A percentile compares a stretch with the other conserved stretches of the same genome.
Evolutionary conservation across 1,140 invertebrate genomes (phyloP).

Genomic region (Lepidotrigona ventralis): DNA sequence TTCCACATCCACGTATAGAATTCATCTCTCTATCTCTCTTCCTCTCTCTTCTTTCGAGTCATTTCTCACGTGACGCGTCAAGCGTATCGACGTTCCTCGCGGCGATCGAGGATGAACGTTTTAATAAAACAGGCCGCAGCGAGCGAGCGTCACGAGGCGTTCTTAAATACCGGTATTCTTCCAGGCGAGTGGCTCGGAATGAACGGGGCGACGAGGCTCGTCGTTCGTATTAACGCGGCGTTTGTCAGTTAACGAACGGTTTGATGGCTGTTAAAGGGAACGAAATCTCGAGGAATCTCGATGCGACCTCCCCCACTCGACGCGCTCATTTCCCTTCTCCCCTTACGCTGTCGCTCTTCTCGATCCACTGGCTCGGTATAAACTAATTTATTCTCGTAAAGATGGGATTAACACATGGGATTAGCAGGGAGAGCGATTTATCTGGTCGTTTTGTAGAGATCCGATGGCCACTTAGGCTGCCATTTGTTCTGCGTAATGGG

Average conservation of each 20-base stretch:
- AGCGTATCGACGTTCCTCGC: neutral
- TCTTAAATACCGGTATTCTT: conserved; percentile 45
- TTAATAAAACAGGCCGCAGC: conserved; percentile 34
- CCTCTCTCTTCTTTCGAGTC: neutral
- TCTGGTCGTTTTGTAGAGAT: conserved; percentile 17
- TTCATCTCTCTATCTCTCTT: no score
- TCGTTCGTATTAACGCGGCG: conserved; percentile 45
- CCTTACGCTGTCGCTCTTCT: neutral
- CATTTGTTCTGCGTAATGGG: conserved; percentile 9
- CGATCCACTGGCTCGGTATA: conserved; percentile 38
- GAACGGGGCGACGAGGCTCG: neutral
- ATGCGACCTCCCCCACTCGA: neutral
- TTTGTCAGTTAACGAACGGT: conserved; percentile 44
- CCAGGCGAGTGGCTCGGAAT: conserved; percentile 29
- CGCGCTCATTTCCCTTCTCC: conserved; percentile 23
- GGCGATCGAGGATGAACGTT: conserved; percentile 17
- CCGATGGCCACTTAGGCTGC: neutral
- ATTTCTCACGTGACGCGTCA: conserved; percentile 13
- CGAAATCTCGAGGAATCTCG: conserved; percentile 33
- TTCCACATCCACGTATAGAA: neutral
- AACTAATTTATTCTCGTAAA: conserved; percentile 71
- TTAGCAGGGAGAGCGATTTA: conserved; percentile 5
- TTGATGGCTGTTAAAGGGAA: conserved; percentile 32
- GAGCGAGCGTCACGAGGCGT: neutral
- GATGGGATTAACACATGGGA: conserved; percentile 60